Evolutionary conservation across 1,140 invertebrate genomes (phyloP), one percentile per base, ranked within the genome.

Genomic region (Pollicipes pollicipes): DNA sequence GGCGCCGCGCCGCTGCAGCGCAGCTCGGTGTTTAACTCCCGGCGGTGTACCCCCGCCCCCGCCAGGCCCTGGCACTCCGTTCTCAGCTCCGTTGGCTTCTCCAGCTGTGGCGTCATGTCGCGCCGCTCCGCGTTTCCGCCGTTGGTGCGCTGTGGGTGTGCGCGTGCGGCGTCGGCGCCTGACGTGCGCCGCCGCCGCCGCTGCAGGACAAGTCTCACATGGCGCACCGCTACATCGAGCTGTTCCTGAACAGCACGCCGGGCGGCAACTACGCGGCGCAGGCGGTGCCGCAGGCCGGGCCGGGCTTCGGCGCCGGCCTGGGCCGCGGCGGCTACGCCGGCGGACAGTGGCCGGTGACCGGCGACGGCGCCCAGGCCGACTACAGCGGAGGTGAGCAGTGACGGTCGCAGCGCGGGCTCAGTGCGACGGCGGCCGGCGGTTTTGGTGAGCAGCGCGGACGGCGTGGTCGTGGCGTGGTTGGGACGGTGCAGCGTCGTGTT

Each of bases 151-250:
- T 45, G 37, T 45, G 37, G 10, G 37, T 45, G 37, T 45, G 37
- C 24, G 37, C n/a, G n/a, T n/a, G n/a, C n/a, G n/a, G n/a, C n/a
- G n/a, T n/a, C n/a, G 72, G 75, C 72, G 71, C 72, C 69, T 76
- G 79, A n/a, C n/a, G n/a, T n/a, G n/a, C n/a, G n/a, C n/a, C n/a
- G n/a, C n/a, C n/a, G n/a, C n/a, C n/a, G n/a, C n/a, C n/a, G n/a
- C n/a, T n/a, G 26, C 76, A 92, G 84, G 88, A 91, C 76, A 90
- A 90, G 76, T 87, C 87, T 75, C 86, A 89, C 75, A 91, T 91
- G 89, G 88, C 93, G 70, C 90, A 95, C 77, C 85, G 93, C 74
- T 95, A 95, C 77, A 93, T 95, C 75, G 92, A 95, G 80, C 78
- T 94, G 58, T 93, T 93, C 78, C 80, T 91, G 58, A 90, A 91